Evolutionary conservation across 2,113 vertebrate genomes (phyloP).

Genomic region (Pedionomus torquatus): DNA sequence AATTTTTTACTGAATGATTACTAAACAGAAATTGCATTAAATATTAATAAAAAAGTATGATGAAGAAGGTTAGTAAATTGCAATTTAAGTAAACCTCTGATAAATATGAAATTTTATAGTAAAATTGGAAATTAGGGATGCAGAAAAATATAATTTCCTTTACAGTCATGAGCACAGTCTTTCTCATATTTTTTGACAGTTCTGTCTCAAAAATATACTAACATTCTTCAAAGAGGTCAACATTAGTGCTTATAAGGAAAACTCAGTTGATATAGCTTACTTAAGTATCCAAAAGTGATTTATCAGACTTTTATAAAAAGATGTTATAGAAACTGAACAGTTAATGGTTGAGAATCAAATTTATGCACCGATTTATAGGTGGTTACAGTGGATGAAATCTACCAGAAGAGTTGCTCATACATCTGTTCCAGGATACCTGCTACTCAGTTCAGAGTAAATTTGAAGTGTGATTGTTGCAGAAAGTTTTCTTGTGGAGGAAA

Average conservation of each 20-base stretch:
- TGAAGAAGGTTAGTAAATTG: not conserved
- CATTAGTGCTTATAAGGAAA: not conserved
- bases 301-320: not conserved
- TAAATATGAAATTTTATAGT: not conserved
- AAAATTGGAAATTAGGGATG: not conserved
- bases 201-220: not conserved
- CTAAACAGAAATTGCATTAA: not conserved
- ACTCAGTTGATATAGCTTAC: not conserved
- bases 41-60: not conserved
- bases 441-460: not conserved
- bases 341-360: not conserved
- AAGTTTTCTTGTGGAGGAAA: not conserved
- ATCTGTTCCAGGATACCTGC: not conserved
- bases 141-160: not conserved
- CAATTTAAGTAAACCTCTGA: not conserved
- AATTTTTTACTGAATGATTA: not conserved
- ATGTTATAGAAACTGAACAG: not conserved
- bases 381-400: not conserved
- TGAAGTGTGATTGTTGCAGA: not conserved
- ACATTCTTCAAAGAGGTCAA: not conserved
- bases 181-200: not conserved
- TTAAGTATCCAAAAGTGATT: not conserved
- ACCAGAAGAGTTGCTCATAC: not conserved
- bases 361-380: not conserved
- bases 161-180: fast-evolving